Percentiles rank a stretch among this genome's conserved stretches.
phyloP scores from a whole-genome alignment of 2,888 invertebrate genomes.

The Carpatolechia fugitivella region DNA sequence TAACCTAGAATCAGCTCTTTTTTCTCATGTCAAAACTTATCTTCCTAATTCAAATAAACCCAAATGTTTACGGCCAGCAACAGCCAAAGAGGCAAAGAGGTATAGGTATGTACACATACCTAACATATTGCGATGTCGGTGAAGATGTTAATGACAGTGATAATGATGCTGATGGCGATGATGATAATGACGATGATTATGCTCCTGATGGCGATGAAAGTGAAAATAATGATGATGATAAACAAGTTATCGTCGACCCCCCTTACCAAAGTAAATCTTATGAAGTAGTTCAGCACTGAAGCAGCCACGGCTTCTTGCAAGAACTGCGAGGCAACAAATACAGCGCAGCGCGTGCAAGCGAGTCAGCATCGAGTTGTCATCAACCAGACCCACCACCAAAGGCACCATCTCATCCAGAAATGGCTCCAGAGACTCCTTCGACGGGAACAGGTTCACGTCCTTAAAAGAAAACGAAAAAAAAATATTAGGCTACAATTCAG shows the following conservation, averaged over 20 bases:
- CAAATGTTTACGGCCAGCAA: too few relatives aligned
- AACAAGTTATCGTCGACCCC: too few relatives aligned
- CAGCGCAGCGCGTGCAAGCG: constrained; percentile 81
- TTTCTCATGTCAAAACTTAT: too few relatives aligned
- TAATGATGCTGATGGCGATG: too few relatives aligned
- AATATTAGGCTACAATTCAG: not conserved
- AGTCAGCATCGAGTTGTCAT: constrained; percentile 82
- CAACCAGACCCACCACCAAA: constrained; percentile 78
- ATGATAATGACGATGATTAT: too few relatives aligned
- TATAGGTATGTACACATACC: too few relatives aligned
- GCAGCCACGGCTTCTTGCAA: constrained; percentile 51
- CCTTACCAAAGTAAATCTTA: constrained; percentile 81
- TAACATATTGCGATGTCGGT: not conserved
- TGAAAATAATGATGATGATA: too few relatives aligned
- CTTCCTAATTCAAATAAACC: too few relatives aligned
- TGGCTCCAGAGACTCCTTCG: constrained; percentile 60
- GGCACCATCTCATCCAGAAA: constrained; percentile 77
- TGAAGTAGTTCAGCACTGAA: constrained; percentile 76
- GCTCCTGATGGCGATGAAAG: too few relatives aligned
- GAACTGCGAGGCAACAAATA: constrained; percentile 61
- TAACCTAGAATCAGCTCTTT: too few relatives aligned
- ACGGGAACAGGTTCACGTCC: constrained; percentile 70
- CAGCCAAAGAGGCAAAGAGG: too few relatives aligned
- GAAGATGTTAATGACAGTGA: too few relatives aligned
- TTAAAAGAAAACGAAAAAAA: constrained; percentile 25